phyloP scores from a whole-genome alignment of 1,140 invertebrate species.

The Sarcophaga bullata region DNA sequence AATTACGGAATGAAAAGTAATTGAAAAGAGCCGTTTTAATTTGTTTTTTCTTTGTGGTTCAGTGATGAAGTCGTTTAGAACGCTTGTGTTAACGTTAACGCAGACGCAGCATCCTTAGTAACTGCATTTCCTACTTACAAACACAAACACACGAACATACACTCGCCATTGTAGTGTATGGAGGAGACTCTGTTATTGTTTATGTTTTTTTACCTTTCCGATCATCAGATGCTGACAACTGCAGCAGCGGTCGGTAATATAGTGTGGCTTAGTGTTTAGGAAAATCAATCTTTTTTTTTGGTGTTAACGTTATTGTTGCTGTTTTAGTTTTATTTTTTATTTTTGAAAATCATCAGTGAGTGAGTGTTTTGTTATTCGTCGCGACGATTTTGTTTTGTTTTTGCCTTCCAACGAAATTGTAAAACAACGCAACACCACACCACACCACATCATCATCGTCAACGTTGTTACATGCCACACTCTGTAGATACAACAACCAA shows the following conservation, averaged over 20 bases:
- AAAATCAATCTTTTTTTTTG: background rate
- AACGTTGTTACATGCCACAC: background rate
- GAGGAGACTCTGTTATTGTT: too few relatives aligned
- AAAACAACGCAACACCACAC: slow-evolving; percentile 8
- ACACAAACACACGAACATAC: background rate
- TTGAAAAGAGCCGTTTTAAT: too few relatives aligned
- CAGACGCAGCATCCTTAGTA: background rate
- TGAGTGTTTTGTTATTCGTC: background rate
- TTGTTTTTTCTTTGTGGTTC: too few relatives aligned
- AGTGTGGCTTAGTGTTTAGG: background rate
- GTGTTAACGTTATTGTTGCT: too few relatives aligned
- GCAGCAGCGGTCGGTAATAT: too few relatives aligned
- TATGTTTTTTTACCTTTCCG: too few relatives aligned
- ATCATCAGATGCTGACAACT: too few relatives aligned
- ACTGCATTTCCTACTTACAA: slow-evolving; percentile 4
- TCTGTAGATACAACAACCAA: background rate
- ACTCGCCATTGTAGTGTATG: background rate
- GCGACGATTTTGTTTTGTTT: background rate
- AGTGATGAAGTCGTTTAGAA: background rate
- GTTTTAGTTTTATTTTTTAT: too few relatives aligned
- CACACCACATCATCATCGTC: too few relatives aligned
- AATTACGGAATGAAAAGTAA: background rate
- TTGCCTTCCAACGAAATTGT: background rate
- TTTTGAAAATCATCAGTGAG: too few relatives aligned
- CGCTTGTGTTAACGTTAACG: background rate